Percentiles rank a stretch among this genome's conserved stretches.
Conservation (phyloP, 1,140 invertebrate species). For the Xylocopa sonorina region DNA sequence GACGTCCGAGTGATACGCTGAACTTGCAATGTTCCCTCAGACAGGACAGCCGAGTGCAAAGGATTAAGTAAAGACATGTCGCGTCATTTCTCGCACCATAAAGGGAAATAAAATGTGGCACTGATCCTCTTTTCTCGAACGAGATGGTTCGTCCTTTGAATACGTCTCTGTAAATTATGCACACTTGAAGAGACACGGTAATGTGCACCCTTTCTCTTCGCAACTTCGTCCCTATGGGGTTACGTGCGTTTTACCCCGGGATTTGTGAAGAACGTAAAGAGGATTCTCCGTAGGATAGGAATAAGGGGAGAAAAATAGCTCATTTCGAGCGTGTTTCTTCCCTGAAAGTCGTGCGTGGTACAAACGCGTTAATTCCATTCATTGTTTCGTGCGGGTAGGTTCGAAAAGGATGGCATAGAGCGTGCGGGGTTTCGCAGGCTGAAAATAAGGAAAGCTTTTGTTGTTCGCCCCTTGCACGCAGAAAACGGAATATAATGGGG, state of each 20-base stretch:
- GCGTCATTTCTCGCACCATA: no score
- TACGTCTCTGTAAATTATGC: constrained; percentile 49
- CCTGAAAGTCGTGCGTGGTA: constrained; percentile 5
- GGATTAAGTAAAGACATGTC: no score
- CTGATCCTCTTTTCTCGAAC: not conserved
- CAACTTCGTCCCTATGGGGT: constrained; percentile 27
- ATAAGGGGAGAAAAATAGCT: not conserved
- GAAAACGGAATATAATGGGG: constrained; percentile 60
- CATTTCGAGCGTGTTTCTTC: not conserved
- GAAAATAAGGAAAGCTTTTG: constrained; percentile 66
- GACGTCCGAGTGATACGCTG: no score
- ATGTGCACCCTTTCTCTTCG: not conserved
- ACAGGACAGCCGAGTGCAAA: no score
- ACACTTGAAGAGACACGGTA: constrained; percentile 4
- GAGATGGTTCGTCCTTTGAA: constrained; percentile 18
- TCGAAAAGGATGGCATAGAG: not conserved
- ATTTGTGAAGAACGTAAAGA: constrained; percentile 41
- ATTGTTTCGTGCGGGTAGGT: constrained; percentile 25
- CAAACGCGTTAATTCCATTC: constrained; percentile 44
- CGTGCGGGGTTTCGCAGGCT: constrained; percentile 27
- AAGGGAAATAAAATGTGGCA: no score
- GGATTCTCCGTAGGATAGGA: not conserved
- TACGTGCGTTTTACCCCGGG: constrained; percentile 39
- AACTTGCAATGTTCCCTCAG: no score
- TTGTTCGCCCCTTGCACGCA: constrained; percentile 33